phyloP scores from a whole-genome alignment of 1,140 invertebrate genomes.

The Microplitis mediator region DNA sequence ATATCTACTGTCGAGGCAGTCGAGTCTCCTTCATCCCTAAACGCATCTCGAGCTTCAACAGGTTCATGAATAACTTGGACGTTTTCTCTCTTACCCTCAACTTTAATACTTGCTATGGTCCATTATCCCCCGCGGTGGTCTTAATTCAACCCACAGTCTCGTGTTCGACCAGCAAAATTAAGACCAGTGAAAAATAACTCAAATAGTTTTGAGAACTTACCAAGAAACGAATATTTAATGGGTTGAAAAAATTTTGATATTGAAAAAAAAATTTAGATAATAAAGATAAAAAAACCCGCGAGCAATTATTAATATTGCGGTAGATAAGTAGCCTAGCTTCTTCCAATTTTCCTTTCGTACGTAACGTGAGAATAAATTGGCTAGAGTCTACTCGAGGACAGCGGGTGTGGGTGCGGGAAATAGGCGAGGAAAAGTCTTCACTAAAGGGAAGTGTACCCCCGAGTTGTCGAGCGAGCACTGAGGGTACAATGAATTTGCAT shows the following conservation, averaged over 20 bases:
- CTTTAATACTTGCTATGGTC: neutral
- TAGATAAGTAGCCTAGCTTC: constrained; percentile 21
- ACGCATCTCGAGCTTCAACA: constrained; percentile 61
- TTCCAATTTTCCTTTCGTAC: constrained; percentile 38
- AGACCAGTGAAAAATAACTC: neutral
- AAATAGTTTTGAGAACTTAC: too few relatives aligned
- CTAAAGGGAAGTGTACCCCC: constrained; percentile 30
- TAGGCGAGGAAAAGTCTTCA: neutral
- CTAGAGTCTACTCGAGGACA: constrained; percentile 31
- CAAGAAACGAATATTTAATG: too few relatives aligned
- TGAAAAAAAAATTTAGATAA: neutral
- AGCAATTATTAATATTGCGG: constrained; percentile 22
- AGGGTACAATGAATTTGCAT: constrained; percentile 58
- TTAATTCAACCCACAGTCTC: too few relatives aligned
- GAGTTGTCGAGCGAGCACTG: neutral
- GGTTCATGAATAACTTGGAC: constrained; percentile 63
- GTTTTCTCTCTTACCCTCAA: constrained; percentile 18
- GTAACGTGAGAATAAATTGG: constrained; percentile 44
- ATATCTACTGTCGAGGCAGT: constrained; percentile 43
- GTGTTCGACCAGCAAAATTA: neutral
- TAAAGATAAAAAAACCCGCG: neutral
- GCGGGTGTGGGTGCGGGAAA: constrained; percentile 14
- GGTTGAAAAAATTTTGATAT: neutral
- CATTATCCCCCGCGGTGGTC: neutral
- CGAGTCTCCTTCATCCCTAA: constrained; percentile 48